Evolutionary conservation across 53 echinoderm and acorn worm species (phyloP).

Genomic region (Actinopyga echinites): DNA sequence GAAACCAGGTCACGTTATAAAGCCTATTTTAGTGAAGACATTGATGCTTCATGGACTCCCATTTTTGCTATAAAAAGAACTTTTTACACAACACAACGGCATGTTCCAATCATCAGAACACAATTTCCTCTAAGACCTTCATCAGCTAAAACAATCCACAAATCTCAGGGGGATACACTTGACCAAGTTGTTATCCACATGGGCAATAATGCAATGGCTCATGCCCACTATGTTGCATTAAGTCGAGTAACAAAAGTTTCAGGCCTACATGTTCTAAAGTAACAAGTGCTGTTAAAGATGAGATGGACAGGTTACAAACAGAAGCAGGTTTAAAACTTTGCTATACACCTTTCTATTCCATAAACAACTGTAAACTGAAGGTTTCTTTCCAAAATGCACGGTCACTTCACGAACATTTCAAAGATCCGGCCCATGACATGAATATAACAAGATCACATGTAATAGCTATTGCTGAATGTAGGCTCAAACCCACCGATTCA

Average conservation of each 20-base stretch:
- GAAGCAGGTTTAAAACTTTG: slow-evolving; percentile 22
- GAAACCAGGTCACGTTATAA: neutral
- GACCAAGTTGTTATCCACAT: slow-evolving; percentile 41
- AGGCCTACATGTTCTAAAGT: slow-evolving; percentile 41
- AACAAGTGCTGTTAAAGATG: neutral
- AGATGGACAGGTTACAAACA: slow-evolving; percentile 22
- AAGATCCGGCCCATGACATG: slow-evolving; percentile 1
- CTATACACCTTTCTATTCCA: slow-evolving; percentile 27
- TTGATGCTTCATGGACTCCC: neutral
- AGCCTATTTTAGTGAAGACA: neutral
- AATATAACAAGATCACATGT: slow-evolving; percentile 23
- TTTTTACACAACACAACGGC: neutral
- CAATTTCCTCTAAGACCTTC: neutral
- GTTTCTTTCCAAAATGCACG: slow-evolving; percentile 43
- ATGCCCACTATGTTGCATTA: slow-evolving; percentile 54
- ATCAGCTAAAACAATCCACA: neutral
- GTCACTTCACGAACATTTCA: slow-evolving; percentile 41
- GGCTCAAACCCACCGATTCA: neutral
- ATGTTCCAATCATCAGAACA: neutral
- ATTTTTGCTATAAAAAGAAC: neutral
- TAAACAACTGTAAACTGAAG: neutral
- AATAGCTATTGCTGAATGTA: slow-evolving; percentile 28
- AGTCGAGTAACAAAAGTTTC: slow-evolving; percentile 28
- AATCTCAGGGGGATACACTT: neutral
- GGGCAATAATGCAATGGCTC: slow-evolving; percentile 26